Evolutionary conservation across 2,888 invertebrate genomes (phyloP).

Genomic region (Leuctra nigra): DNA sequence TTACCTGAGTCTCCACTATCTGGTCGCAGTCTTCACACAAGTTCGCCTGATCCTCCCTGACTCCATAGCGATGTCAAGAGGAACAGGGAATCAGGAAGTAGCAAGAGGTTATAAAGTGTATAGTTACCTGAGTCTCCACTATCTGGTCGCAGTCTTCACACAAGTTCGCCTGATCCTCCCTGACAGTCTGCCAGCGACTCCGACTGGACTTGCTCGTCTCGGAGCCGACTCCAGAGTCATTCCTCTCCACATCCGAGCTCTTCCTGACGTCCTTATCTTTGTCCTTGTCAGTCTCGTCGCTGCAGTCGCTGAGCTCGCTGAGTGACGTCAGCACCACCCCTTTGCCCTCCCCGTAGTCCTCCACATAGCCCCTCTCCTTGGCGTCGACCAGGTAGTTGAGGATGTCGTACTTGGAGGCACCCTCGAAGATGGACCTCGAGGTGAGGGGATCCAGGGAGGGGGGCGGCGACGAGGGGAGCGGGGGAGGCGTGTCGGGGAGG

Average conservation of each 20-base stretch:
- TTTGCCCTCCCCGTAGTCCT: slow-evolving; percentile 41
- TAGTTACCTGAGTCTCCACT: slow-evolving; percentile 57
- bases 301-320: slow-evolving; percentile 62
- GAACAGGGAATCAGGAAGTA: too few species aligned
- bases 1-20: slow-evolving; percentile 59
- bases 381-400: slow-evolving; percentile 84
- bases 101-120: too few species aligned
- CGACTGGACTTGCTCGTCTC: slow-evolving; percentile 84
- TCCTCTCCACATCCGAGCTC: slow-evolving; percentile 72
- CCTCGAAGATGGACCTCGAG: slow-evolving; percentile 49
- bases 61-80: too few species aligned
- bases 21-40: slow-evolving; percentile 86
- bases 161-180: slow-evolving; percentile 57
- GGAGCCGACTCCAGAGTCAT: slow-evolving; percentile 88
- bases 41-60: slow-evolving; percentile 55
- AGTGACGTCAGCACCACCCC: slow-evolving; percentile 37
- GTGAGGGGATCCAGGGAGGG: slow-evolving; percentile 14
- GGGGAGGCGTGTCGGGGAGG: slow-evolving; percentile 53
- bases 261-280: slow-evolving; percentile 44
- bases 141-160: slow-evolving; percentile 86
- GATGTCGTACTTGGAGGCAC: slow-evolving; percentile 83
- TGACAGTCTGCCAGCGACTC: slow-evolving; percentile 49
- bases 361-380: slow-evolving; percentile 66
- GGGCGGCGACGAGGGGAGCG: slow-evolving; percentile 71
- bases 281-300: slow-evolving; percentile 63